Evolutionary conservation across 2,113 vertebrate genomes (phyloP).

Genomic region (Gavia stellata): DNA sequence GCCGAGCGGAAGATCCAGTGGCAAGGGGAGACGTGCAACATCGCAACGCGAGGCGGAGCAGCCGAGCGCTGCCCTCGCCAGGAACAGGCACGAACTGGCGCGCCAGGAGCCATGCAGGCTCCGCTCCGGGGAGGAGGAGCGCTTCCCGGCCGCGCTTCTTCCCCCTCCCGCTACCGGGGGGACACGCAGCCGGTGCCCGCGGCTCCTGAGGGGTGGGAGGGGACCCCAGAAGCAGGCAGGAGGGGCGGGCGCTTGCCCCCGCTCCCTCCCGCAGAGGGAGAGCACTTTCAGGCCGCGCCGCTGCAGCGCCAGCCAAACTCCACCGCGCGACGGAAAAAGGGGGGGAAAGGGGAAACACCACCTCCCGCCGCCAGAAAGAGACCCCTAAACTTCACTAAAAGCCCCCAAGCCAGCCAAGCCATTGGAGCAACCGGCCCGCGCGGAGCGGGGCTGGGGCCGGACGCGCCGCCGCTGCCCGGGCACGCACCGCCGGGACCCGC

Average conservation of each 20-base stretch:
- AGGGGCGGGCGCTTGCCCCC: not conserved
- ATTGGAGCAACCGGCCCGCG: no score
- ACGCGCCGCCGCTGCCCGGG: not conserved
- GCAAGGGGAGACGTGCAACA: not conserved
- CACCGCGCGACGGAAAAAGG: not conserved
- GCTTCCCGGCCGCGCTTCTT: not conserved
- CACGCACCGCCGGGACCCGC: not conserved
- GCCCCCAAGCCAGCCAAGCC: not conserved
- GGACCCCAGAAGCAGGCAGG: no score
- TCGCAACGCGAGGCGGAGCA: slow-evolving; percentile 40
- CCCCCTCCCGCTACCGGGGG: not conserved
- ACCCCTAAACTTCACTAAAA: not conserved
- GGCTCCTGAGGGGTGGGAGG: not conserved
- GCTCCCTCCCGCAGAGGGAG: not conserved
- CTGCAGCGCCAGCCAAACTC: not conserved
- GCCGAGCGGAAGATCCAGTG: slow-evolving; percentile 10
- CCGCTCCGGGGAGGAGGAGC: not conserved
- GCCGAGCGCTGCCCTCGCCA: not conserved
- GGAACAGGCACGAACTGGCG: not conserved
- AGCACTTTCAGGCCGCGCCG: not conserved
- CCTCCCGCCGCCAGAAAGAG: not conserved
- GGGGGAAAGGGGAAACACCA: no score
- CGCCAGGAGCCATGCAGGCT: not conserved
- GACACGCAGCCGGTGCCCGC: not conserved
- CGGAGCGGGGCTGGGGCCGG: not conserved